A percentile compares a stretch with the other conserved stretches of the same genome.
phyloP scores from a whole-genome alignment of 2,113 vertebrate species.

The Heterocephalus glaber region DNA sequence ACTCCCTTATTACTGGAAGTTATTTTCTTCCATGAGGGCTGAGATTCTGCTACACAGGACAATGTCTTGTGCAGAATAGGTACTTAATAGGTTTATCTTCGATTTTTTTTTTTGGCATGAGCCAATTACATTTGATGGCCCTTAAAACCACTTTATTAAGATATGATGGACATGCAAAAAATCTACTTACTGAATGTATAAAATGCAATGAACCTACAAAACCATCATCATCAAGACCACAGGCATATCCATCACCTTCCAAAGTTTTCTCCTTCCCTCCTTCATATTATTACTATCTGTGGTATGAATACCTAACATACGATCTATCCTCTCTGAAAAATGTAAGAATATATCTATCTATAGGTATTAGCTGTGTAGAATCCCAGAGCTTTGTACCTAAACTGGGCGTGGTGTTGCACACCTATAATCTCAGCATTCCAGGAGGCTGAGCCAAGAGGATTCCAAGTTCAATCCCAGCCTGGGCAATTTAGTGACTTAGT shows the following conservation, averaged over 20 bases:
- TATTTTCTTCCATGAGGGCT: not conserved
- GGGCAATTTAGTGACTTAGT: not conserved
- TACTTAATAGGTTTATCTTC: not conserved
- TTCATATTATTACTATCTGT: not conserved
- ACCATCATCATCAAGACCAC: not conserved
- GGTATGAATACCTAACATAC: not conserved
- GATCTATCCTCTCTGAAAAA: not conserved
- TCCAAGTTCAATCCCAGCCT: not conserved
- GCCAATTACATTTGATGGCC: not conserved
- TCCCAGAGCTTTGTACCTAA: not conserved
- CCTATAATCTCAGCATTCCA: not conserved
- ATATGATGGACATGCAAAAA: not conserved
- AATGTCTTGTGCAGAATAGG: not conserved
- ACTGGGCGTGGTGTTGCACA: not conserved
- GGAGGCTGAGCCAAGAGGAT: not conserved
- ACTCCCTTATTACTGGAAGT: not conserved
- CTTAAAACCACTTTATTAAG: not conserved
- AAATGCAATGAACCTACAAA: not conserved
- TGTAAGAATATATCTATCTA: not conserved
- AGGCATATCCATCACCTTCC: not conserved
- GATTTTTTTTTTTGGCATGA: not conserved
- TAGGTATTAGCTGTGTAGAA: not conserved
- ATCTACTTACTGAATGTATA: not conserved
- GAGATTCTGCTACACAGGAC: not conserved
- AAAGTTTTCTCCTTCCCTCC: not conserved